phyloP scores from a whole-genome alignment of 1,140 invertebrate species.

The Nymphalis io region DNA sequence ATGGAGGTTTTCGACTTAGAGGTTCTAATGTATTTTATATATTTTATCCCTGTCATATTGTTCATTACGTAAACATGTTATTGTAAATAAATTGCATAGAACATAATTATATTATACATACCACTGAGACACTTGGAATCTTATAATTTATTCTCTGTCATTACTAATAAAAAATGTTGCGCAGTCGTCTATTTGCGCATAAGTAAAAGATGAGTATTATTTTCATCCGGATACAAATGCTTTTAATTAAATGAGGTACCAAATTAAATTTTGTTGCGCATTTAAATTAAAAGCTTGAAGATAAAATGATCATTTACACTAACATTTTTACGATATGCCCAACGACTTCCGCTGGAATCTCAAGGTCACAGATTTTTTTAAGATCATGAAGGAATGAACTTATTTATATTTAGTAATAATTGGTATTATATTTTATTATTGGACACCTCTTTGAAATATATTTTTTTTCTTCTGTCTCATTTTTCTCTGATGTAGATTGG shows the following conservation, averaged over 20 bases:
- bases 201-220: not conserved
- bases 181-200: not conserved
- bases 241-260: constrained; percentile 1
- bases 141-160: not conserved
- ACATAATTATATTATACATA: too few species aligned
- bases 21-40: too few species aligned
- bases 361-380: constrained; percentile 22
- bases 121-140: not conserved
- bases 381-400: constrained; percentile 15
- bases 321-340: constrained; percentile 13
- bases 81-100: too few species aligned
- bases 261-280: constrained; percentile 1
- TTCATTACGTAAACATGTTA: too few species aligned
- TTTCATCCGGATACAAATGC: not conserved
- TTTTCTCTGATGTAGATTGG: not conserved
- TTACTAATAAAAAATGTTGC: constrained; percentile 4
- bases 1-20: too few species aligned
- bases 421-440: not conserved
- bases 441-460: not conserved
- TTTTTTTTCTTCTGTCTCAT: not conserved
- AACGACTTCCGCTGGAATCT: constrained; percentile 21
- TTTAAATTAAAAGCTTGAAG: constrained; percentile 7
- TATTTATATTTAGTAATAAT: constrained; percentile 8
- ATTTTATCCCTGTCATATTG: too few species aligned
- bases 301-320: constrained; percentile 1